A percentile compares a stretch with the other conserved stretches of the same genome.
These are phyloP conservation scores for Stegophylla sp. DNA, from an alignment of 2,888 invertebrate genomes.

Conservation along the genomic window DNA sequence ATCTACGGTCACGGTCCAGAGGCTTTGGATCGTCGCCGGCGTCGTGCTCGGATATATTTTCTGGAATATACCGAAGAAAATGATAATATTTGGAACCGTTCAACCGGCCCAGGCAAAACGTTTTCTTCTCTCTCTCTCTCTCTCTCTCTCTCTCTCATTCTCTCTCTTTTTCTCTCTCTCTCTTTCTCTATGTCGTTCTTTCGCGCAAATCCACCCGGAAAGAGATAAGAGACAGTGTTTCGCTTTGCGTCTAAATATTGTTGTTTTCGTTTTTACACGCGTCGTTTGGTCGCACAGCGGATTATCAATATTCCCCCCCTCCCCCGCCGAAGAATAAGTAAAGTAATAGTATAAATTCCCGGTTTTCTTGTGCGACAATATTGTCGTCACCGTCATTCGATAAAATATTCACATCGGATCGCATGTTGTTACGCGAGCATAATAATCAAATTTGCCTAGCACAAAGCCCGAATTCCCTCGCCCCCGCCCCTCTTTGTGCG, in stretches of 20 bases:
- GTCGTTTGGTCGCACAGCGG: too few species aligned
- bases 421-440: too few species aligned
- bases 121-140: background rate
- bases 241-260: background rate
- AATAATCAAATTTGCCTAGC: too few species aligned
- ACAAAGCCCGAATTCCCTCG: too few species aligned
- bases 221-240: slow-evolving; percentile 31
- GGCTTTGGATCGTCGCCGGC: slow-evolving; percentile 36
- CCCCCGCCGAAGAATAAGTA: too few species aligned
- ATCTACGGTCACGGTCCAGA: slow-evolving; percentile 47
- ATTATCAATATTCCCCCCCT: too few species aligned
- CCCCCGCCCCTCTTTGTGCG: too few species aligned
- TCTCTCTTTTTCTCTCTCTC: background rate
- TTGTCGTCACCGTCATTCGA: too few species aligned
- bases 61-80: background rate
- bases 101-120: slow-evolving; percentile 47
- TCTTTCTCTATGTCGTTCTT: background rate
- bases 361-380: too few species aligned
- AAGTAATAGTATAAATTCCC: too few species aligned
- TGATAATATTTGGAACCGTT: slow-evolving; percentile 40
- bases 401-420: too few species aligned
- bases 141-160: background rate
- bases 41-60: too few species aligned
- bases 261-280: slow-evolving; percentile 24
- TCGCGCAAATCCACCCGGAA: slow-evolving; percentile 37